A percentile compares a stretch with the other conserved stretches of the same genome.
Evolutionary conservation across 2,797 vertebrate genomes (phyloP).

Genomic region (Borostomias antarcticus): DNA sequence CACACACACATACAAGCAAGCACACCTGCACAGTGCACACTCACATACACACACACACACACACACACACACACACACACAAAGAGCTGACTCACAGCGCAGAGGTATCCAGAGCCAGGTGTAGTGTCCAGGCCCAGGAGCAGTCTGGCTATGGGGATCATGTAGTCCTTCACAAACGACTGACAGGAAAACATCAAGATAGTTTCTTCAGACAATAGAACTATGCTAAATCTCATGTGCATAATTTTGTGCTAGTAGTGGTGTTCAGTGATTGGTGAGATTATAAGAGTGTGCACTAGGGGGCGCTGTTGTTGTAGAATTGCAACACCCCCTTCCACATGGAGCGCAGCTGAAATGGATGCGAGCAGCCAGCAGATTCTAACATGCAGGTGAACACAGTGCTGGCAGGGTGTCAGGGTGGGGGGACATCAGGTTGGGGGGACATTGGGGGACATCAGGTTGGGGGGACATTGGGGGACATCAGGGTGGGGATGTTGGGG

Average conservation of each 20-base stretch:
- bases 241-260: neutral
- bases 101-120: constrained; percentile 83
- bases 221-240: neutral
- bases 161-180: constrained; percentile 88
- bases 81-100: constrained; percentile 76
- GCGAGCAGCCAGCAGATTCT: too few relatives aligned
- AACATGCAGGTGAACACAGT: too few relatives aligned
- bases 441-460: too few relatives aligned
- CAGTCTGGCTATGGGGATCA: constrained; percentile 83
- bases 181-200: constrained; percentile 50
- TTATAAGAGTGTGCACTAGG: constrained; percentile 53
- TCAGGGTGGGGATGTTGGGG: too few relatives aligned
- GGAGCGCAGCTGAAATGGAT: too few relatives aligned
- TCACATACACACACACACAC: neutral
- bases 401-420: too few relatives aligned
- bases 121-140: constrained; percentile 83
- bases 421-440: too few relatives aligned
- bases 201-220: neutral
- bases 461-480: too few relatives aligned
- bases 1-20: neutral
- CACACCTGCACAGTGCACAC: neutral
- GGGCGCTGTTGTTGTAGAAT: constrained; percentile 46
- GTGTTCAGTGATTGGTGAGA: too few relatives aligned
- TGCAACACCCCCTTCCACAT: neutral
- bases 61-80: constrained; percentile 1